Evolutionary conservation across 2,888 invertebrate genomes (phyloP), one percentile per base, ranked within the genome.

Genomic region (Athripsodes cinereus): DNA sequence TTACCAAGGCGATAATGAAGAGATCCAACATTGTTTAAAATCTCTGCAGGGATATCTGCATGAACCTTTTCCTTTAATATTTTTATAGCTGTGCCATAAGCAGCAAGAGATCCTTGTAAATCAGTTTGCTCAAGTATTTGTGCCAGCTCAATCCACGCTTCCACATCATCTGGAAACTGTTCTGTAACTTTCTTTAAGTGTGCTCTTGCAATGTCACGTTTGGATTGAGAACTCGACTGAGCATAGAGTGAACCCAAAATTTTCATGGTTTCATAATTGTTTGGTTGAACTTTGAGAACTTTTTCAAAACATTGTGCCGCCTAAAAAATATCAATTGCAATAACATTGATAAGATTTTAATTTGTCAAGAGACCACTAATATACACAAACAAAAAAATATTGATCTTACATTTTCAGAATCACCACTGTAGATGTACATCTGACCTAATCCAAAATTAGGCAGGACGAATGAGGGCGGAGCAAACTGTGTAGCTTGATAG

Each of bases 221-320:
- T 93, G 0, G 92, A 88, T 70, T 94, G 93, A 2, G 92, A 93
- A 16, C 84, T 80, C 0, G 93, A 93, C 69, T 87, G 90, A 0
- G 98, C 96, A 71, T 99, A 99, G 0, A 99, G 77, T 0, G 97
- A 96, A 1, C 98, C 99, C 10, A 99, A 81, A 66, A 99, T 98
- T 78, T 99, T 99, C 95, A 99, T 96, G 0, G 99, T 97, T 74
- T 99, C 99, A 69, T 97, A 97, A 78, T 99, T 99, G 34, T 94
- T 95, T 0, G 98, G 96, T 71, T 96, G 94, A 0, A 87, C 92
- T 79, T 98, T 98, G 3, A 99, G 76, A 1, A 99, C 98, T 76
- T 96, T 97, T 76, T 99, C 99, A 72, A 99, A 99, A 72, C 97
- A 97, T 71, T 93, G 92, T 0, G 97, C 93, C 0, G 98, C 97